Base-by-base conservation (phyloP, 2,888 invertebrate genomes). In the Tipula helvola region DNA sequence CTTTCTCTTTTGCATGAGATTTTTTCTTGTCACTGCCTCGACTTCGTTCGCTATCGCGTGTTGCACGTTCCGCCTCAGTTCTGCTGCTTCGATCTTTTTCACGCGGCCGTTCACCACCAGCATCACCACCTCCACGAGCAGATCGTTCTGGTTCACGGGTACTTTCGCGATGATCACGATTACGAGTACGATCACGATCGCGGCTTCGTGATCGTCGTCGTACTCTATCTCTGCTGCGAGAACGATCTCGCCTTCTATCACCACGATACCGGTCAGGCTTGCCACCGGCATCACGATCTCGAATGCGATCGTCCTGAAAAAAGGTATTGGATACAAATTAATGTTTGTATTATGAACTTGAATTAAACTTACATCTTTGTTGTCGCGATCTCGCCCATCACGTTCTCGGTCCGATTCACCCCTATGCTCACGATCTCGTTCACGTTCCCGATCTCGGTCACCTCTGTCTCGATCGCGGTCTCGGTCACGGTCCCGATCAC, bases 1-100 rank as follows among this genome's bases (percentile, higher is more conserved):
- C 96, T 88, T 95, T 94, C 85, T 95, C 95, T 88, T 96, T 95
- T 57, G 96, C 94, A 89, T 96, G 94, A 16, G 93, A 93, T 90
- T 94, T 93, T 92, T 95, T 95, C 91, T 95, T 95, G 86, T 94
- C 93, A 87, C 92, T 92, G 88, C 93, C 93, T 86, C 94, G 92
- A 88, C 71, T 71, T 71, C 71, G 71, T 71, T 71, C 71, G 8
- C 28, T 71, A 10, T 71, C 94, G 93, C 87, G 94, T 93, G 84
- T 95, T 95, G 85, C 95, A 92, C 1, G 95, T 95, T 90, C 95
- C 95, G 90, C 95, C 95, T 87, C 95, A 5, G 71, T 71, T 28
- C 71, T 8, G n/a, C 71, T 71, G n/a, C 71, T 71, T 0, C 71
- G 71, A 4, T 71, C 71, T 71, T 71, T 71, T 28, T 71, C 71